Evolutionary conservation across 2,888 invertebrate species (phyloP).

Genomic region (Myopa tessellatipennis): DNA sequence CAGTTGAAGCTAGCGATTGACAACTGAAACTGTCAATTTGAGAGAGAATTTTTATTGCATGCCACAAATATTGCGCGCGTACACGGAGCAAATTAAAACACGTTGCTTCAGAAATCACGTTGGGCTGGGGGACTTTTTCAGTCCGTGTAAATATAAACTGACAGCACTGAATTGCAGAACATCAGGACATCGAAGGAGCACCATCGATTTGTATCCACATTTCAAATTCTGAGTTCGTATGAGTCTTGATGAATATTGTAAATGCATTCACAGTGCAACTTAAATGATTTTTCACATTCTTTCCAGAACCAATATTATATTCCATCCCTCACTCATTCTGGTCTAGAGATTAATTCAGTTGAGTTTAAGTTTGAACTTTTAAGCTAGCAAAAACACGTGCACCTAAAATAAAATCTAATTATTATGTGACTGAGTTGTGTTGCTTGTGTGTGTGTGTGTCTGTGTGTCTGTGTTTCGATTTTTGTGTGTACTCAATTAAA

Average conservation of each 20-base stretch:
- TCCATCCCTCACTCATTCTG: neutral
- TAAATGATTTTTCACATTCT: too few relatives aligned
- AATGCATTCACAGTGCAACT: too few relatives aligned
- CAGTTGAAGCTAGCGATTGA: conserved; percentile 26
- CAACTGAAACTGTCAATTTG: conserved; percentile 33
- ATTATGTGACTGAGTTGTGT: neutral
- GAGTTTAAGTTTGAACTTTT: neutral
- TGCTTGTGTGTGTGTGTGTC: neutral
- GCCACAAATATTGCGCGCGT: neutral
- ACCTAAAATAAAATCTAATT: conserved; percentile 37
- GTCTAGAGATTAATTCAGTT: neutral
- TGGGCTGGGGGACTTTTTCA: too few relatives aligned
- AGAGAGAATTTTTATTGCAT: conserved; percentile 28
- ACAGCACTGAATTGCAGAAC: too few relatives aligned
- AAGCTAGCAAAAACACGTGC: conserved; percentile 39
- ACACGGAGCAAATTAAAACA: neutral
- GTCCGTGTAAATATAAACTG: too few relatives aligned
- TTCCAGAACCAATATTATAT: neutral
- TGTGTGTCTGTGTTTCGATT: conserved; percentile 20
- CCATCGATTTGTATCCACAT: too few relatives aligned
- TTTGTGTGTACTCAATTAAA: neutral
- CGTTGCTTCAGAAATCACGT: neutral
- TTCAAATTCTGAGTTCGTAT: too few relatives aligned
- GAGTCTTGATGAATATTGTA: too few relatives aligned
- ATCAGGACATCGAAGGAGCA: too few relatives aligned